These are phyloP conservation scores for Aphodius sticticus DNA, from an alignment of 2,888 invertebrate species.

Conservation along the genomic window DNA sequence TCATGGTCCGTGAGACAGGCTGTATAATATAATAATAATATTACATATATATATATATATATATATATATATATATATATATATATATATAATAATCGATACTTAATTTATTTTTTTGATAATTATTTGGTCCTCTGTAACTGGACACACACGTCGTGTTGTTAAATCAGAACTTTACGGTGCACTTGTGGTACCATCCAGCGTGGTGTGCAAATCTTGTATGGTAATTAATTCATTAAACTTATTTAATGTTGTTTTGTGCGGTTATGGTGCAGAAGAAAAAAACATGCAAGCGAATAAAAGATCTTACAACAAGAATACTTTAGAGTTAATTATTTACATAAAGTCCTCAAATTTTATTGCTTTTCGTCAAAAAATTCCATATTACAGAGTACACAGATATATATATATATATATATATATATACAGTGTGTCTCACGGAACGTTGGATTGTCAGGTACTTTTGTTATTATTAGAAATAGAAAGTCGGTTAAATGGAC, in stretches of 20 bases:
- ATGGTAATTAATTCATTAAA: neutral
- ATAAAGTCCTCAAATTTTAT: neutral
- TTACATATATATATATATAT: too few relatives aligned
- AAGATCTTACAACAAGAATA: neutral
- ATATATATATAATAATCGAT: neutral
- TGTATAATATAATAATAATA: too few relatives aligned
- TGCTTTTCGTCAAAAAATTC: neutral
- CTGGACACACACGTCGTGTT: neutral
- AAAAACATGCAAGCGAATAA: neutral
- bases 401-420: too few relatives aligned
- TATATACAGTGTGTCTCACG: too few relatives aligned
- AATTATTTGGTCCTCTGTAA: neutral
- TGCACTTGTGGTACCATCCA: neutral
- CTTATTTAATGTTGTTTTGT: neutral
- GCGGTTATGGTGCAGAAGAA: neutral
- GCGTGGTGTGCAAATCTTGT: neutral
- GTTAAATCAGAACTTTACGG: neutral
- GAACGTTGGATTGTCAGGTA: too few relatives aligned
- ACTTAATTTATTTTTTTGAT: neutral
- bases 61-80: too few relatives aligned
- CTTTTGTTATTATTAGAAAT: too few relatives aligned
- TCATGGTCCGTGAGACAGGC: too few relatives aligned
- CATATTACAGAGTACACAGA: too few relatives aligned
- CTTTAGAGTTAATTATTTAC: neutral
- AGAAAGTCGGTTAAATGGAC: too few relatives aligned